phyloP scores from a whole-genome alignment of 2,888 invertebrate genomes.

The Cistogaster globosa region DNA sequence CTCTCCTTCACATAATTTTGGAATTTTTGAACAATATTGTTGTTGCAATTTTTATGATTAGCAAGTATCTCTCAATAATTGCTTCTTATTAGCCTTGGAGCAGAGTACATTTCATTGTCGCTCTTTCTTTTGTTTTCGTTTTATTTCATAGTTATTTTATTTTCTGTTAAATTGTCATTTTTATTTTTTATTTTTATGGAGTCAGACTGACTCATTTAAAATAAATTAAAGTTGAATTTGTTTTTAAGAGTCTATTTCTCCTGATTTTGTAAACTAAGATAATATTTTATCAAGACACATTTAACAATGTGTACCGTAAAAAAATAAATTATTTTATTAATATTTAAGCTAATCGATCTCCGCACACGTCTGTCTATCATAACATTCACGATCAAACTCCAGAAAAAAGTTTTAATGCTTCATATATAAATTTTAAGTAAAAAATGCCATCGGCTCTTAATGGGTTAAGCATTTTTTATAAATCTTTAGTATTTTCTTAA shows the following conservation, averaged over 20 bases:
- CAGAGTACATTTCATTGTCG: not conserved
- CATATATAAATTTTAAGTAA: too few species aligned
- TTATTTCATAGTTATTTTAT: not conserved
- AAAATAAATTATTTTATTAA: not conserved
- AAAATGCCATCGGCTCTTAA: too few species aligned
- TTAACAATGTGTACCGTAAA: not conserved
- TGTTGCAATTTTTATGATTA: slow-evolving; percentile 12
- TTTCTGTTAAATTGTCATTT: slow-evolving; percentile 4
- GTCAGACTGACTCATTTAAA: slow-evolving; percentile 7
- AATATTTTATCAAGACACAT: not conserved
- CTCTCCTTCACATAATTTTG: not conserved
- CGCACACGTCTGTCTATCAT: slow-evolving; percentile 3
- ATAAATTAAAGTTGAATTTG: not conserved
- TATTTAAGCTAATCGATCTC: not conserved
- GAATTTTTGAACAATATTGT: slow-evolving; percentile 2
- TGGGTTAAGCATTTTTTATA: too few species aligned
- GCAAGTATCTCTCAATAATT: slow-evolving; percentile 10
- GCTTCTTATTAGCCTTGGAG: not conserved
- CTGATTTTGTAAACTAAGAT: not conserved
- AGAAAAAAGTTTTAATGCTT: too few species aligned
- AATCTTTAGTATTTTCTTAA: too few species aligned
- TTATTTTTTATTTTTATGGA: not conserved
- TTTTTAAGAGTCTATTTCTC: not conserved
- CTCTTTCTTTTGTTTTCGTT: slow-evolving; percentile 7
- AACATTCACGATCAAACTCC: not conserved